Evolutionary conservation across 2,113 vertebrate genomes (phyloP).

Genomic region (Pelobates fuscus): DNA sequence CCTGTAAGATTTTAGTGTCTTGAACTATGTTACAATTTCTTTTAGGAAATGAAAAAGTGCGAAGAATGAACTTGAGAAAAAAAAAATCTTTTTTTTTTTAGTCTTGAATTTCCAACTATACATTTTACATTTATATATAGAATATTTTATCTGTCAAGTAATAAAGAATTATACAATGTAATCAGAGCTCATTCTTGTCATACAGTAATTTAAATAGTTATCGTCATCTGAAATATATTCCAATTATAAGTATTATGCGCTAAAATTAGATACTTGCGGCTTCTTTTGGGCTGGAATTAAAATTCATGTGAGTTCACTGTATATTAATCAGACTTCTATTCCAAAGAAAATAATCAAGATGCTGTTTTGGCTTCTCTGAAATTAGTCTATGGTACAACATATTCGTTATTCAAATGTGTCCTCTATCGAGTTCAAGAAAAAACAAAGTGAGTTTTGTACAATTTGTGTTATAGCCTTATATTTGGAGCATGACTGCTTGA

Average conservation of each 20-base stretch:
- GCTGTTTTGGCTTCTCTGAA: conserved; percentile 13
- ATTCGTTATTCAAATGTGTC: conserved; percentile 18
- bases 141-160: conserved; percentile 8
- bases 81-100: background rate
- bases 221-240: conserved; percentile 25
- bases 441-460: conserved; percentile 2
- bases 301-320: conserved; percentile 29
- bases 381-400: conserved; percentile 12
- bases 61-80: background rate
- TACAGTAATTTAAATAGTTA: conserved; percentile 31
- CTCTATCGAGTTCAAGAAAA: background rate
- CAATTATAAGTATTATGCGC: conserved; percentile 27
- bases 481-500: background rate
- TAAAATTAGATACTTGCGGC: conserved; percentile 30
- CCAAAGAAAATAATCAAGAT: conserved; percentile 26
- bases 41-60: no score
- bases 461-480: background rate
- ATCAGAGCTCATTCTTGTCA: conserved; percentile 33
- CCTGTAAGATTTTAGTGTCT: background rate
- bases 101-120: background rate
- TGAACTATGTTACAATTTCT: background rate
- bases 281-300: conserved; percentile 27
- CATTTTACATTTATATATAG: conserved; percentile 1
- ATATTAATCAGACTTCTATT: conserved; percentile 10
- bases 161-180: conserved; percentile 39